Conservation (phyloP, 2,113 vertebrate species). For the Peromyscus polionotus region DNA sequence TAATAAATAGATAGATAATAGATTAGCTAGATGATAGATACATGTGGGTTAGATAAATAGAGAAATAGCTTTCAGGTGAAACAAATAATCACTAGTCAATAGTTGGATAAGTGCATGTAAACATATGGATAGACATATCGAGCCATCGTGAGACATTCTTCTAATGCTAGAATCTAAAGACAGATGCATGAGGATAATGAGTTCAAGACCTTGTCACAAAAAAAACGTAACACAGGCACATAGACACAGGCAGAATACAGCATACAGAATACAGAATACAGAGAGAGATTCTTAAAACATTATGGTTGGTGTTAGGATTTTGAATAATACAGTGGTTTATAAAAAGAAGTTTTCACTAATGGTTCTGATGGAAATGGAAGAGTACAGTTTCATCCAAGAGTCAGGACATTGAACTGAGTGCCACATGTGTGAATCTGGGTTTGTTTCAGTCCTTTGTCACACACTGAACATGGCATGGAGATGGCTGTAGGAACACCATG, state of each 20-base stretch:
- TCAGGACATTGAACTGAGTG: fast-evolving
- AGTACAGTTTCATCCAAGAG: background rate
- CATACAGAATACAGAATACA: background rate
- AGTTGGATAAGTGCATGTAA: background rate
- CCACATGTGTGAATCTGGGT: fast-evolving
- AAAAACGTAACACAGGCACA: background rate
- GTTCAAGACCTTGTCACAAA: background rate
- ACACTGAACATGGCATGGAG: fast-evolving
- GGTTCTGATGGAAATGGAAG: background rate
- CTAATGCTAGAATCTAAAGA: background rate
- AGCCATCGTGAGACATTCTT: background rate
- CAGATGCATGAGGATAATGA: background rate
- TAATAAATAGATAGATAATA: background rate
- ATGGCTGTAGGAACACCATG: fast-evolving
- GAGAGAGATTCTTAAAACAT: background rate
- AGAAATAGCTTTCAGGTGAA: background rate
- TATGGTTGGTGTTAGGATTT: background rate
- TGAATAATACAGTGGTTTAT: background rate
- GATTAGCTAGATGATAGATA: background rate
- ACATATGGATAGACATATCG: background rate
- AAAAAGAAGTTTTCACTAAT: background rate
- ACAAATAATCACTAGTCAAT: background rate
- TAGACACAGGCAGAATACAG: background rate
- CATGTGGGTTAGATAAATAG: background rate
- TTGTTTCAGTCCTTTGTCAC: no score